Percentiles rank a stretch among this genome's conserved stretches.
phyloP scores from a whole-genome alignment of 2,113 vertebrate genomes.

The Microcebus ravelobensis region DNA sequence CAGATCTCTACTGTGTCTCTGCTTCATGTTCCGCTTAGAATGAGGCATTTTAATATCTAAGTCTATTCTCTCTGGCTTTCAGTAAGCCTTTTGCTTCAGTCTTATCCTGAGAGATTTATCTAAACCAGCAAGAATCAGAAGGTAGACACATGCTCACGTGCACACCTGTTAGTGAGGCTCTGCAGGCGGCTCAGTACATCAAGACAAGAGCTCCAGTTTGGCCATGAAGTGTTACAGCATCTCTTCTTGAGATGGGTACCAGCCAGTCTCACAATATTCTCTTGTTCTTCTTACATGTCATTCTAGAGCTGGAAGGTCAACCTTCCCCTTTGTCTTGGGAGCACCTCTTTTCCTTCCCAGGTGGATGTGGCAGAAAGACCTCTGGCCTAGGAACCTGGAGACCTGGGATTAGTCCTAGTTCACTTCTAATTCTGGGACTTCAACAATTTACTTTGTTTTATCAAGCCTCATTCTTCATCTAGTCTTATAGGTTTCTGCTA shows the following conservation, averaged over 20 bases:
- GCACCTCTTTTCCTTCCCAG: background rate
- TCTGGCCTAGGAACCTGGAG: background rate
- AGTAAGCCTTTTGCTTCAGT: background rate
- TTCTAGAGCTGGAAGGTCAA: background rate
- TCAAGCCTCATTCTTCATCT: background rate
- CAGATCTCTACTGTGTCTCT: background rate
- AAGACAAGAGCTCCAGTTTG: background rate
- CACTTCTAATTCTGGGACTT: background rate
- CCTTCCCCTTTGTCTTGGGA: background rate
- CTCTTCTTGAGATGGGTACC: background rate
- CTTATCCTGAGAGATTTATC: background rate
- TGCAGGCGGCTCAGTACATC: background rate
- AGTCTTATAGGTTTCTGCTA: background rate
- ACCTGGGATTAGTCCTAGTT: background rate
- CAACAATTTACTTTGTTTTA: background rate
- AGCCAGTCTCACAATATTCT: background rate
- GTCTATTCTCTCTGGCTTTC: background rate
- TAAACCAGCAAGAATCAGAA: background rate
- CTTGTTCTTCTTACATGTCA: rapidly evolving
- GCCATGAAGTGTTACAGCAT: background rate
- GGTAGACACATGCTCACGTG: background rate
- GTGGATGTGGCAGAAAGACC: background rate
- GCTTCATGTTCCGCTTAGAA: background rate
- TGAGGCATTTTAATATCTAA: background rate
- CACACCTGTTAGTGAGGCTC: background rate